A percentile compares a stretch with the other conserved stretches of the same genome.
These are phyloP conservation scores for Eleginops maclovinus DNA, from an alignment of 2,113 vertebrate genomes.

Conservation along the genomic window DNA sequence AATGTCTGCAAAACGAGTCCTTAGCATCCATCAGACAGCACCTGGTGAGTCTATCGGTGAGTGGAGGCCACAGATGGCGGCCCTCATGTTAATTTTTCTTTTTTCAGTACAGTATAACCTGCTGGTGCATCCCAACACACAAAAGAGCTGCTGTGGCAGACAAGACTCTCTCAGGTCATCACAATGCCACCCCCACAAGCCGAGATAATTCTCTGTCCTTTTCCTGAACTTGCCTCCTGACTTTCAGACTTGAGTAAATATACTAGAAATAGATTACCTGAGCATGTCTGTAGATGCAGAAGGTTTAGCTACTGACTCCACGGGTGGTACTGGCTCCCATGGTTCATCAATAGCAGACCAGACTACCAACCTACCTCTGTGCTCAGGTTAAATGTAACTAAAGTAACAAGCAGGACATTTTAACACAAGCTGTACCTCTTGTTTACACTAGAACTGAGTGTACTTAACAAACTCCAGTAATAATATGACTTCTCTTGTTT, in stretches of 20 bases:
- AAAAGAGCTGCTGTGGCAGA: background rate
- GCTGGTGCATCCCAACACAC: background rate
- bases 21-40: slow-evolving; percentile 40
- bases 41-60: slow-evolving; percentile 38
- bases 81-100: slow-evolving; percentile 28
- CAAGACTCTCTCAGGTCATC: slow-evolving; percentile 27
- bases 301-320: slow-evolving; percentile 53
- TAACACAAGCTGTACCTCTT: no score
- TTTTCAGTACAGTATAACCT: background rate
- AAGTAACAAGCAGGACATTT: no score
- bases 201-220: slow-evolving; percentile 62
- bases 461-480: no score
- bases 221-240: slow-evolving; percentile 57
- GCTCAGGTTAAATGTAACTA: no score
- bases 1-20: slow-evolving; percentile 42
- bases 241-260: slow-evolving; percentile 36
- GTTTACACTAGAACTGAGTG: no score
- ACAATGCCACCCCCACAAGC: slow-evolving; percentile 33
- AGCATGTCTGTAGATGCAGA: slow-evolving; percentile 37
- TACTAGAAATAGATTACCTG: slow-evolving; percentile 59
- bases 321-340: slow-evolving; percentile 23
- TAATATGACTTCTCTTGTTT: no score
- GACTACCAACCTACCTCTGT: no score
- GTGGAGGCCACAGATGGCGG: slow-evolving; percentile 44
- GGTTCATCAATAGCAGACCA: slow-evolving; percentile 38